These are phyloP conservation scores for Excalfactoria chinensis DNA, from an alignment of 2,113 vertebrate genomes.

Conservation along the genomic window DNA sequence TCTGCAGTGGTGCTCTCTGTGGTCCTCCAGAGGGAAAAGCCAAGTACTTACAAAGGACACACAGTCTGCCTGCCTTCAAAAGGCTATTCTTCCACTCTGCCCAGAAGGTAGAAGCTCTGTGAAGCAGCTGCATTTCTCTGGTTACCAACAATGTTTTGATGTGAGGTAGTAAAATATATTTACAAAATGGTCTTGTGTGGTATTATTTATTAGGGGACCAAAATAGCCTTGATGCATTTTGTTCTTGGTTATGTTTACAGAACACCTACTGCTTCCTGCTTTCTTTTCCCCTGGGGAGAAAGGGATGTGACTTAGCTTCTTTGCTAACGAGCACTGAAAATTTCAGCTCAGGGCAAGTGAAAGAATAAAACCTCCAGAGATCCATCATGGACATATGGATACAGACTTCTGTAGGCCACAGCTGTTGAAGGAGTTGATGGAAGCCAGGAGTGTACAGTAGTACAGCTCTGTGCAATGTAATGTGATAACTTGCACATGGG, in stretches of 20 bases:
- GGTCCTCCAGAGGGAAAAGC: neutral
- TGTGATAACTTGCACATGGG: neutral
- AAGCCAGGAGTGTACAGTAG: neutral
- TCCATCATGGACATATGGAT: neutral
- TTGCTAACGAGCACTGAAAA: neutral
- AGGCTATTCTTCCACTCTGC: neutral
- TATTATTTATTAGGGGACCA: conserved; percentile 8
- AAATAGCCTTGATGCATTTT: conserved; percentile 29
- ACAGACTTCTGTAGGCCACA: neutral
- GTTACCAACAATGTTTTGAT: conserved; percentile 28
- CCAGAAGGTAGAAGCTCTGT: conserved; percentile 22
- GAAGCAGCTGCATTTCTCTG: conserved; percentile 37
- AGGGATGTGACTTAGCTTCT: neutral
- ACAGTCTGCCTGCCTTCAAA: neutral
- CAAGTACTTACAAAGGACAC: neutral
- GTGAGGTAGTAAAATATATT: conserved; percentile 24
- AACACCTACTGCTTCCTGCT: conserved; percentile 35
- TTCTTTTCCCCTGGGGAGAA: neutral
- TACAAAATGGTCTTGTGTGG: neutral
- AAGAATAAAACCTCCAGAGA: neutral
- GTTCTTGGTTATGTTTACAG: conserved; percentile 19
- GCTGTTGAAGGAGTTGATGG: neutral
- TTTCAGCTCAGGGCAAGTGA: neutral
- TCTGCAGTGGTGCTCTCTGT: neutral
- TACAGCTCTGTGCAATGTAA: neutral